Evolutionary conservation across 2,888 invertebrate species (phyloP).

Genomic region (Drosophila acutilabella): DNA sequence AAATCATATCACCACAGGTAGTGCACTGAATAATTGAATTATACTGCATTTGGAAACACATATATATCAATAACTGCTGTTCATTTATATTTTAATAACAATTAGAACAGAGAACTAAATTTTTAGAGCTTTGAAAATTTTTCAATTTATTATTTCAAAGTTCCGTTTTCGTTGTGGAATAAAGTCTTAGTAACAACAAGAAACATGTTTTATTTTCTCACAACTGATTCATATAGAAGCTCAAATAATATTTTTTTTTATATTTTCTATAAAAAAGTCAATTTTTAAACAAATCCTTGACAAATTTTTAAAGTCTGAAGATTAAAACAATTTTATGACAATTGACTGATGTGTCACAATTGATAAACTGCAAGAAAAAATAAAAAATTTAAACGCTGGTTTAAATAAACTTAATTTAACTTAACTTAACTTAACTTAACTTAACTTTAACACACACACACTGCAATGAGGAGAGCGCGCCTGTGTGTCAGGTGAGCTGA

Average conservation of each 20-base stretch:
- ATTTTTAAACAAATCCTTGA: too few species aligned
- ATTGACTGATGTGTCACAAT: too few species aligned
- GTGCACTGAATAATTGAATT: conserved; percentile 15
- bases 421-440: conserved; percentile 50
- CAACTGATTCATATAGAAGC: too few species aligned
- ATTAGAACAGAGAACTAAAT: background rate
- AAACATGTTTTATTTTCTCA: too few species aligned
- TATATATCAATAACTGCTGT: background rate
- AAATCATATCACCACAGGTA: conserved; percentile 1
- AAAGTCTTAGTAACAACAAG: too few species aligned
- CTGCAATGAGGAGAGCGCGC: conserved; percentile 20
- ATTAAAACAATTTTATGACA: too few species aligned
- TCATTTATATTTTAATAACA: background rate
- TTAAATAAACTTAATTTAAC: conserved; percentile 52
- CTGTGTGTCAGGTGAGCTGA: conserved; percentile 45
- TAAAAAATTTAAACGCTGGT: too few species aligned
- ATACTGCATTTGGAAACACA: background rate
- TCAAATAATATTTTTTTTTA: too few species aligned
- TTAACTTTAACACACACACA: conserved; percentile 40
- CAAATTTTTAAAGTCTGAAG: too few species aligned
- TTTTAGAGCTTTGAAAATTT: background rate
- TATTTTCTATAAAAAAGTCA: too few species aligned
- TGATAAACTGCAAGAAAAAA: too few species aligned
- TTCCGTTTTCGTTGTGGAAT: too few species aligned
- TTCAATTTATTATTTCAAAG: background rate